phyloP scores from a whole-genome alignment of 2,797 vertebrate species.

The Hydrolagus colliei region DNA sequence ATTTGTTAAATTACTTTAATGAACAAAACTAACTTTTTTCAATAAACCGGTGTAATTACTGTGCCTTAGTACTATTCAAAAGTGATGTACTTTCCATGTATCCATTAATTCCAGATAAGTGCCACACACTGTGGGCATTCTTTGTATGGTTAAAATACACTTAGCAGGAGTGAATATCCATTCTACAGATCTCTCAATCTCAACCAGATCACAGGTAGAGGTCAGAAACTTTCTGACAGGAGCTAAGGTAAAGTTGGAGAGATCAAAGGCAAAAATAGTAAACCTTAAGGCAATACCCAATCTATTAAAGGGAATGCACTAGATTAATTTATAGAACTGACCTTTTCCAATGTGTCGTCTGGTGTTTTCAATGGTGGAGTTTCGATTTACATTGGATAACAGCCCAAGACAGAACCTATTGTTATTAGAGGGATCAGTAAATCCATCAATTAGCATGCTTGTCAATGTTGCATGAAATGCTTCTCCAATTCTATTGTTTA shows the following conservation, averaged over 20 bases:
- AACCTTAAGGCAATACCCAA: neutral
- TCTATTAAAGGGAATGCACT: neutral
- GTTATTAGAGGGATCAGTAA: constrained; percentile 94
- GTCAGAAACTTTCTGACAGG: neutral
- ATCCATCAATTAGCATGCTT: constrained; percentile 87
- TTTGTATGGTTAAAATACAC: too few species aligned
- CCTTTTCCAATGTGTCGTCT: constrained; percentile 95
- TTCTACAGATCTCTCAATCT: neutral
- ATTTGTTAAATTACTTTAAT: too few species aligned
- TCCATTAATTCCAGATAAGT: too few species aligned
- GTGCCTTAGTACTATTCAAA: too few species aligned
- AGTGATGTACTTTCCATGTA: too few species aligned
- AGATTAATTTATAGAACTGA: constrained; percentile 45
- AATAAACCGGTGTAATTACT: too few species aligned
- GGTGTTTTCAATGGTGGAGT: constrained; percentile 95
- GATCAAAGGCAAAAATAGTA: neutral
- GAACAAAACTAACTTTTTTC: too few species aligned
- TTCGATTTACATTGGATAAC: constrained; percentile 93
- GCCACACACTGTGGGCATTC: too few species aligned
- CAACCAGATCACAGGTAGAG: too few species aligned
- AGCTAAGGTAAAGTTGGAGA: neutral
- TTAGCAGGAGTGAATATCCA: neutral
- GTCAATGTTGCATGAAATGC: constrained; percentile 87
- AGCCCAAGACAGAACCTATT: constrained; percentile 94
- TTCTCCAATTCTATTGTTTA: constrained; percentile 90